Conservation (phyloP, 30 jellyfish, hydroid and myxozoan genomes). For the Sanderia malayensis region DNA sequence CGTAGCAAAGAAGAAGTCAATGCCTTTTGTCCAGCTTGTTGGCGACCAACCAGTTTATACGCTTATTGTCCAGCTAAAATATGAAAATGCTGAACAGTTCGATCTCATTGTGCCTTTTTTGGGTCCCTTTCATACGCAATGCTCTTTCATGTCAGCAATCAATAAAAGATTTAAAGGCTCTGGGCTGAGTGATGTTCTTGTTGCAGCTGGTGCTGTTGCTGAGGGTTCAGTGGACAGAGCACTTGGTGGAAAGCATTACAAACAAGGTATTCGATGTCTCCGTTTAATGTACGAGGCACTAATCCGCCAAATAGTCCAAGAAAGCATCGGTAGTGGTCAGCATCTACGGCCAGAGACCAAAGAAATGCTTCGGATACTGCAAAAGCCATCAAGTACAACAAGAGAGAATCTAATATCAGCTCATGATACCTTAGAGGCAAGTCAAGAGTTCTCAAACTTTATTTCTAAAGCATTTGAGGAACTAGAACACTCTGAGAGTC, state of each 20-base stretch:
- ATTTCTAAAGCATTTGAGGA: not conserved
- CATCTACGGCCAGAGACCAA: not conserved
- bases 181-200: not conserved
- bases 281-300: conserved; percentile 10
- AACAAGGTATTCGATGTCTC: not conserved
- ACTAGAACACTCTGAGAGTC: not conserved
- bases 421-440: not conserved
- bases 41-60: not conserved
- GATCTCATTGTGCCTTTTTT: not conserved
- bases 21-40: not conserved
- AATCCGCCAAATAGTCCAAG: not conserved
- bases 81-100: not conserved
- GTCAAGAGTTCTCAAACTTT: not conserved
- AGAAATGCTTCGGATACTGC: not conserved
- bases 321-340: not conserved
- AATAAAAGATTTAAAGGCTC: not conserved
- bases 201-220: not conserved
- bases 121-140: conserved; percentile 5
- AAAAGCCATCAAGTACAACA: not conserved
- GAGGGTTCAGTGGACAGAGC: conserved; percentile 9
- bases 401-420: not conserved
- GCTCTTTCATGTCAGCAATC: not conserved
- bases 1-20: not conserved
- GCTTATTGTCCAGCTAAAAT: not conserved
- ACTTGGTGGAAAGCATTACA: conserved; percentile 2